Evolutionary conservation across 2,797 vertebrate genomes (phyloP), one percentile per base, ranked within the genome.

Genomic region (Thunnus albacares): DNA sequence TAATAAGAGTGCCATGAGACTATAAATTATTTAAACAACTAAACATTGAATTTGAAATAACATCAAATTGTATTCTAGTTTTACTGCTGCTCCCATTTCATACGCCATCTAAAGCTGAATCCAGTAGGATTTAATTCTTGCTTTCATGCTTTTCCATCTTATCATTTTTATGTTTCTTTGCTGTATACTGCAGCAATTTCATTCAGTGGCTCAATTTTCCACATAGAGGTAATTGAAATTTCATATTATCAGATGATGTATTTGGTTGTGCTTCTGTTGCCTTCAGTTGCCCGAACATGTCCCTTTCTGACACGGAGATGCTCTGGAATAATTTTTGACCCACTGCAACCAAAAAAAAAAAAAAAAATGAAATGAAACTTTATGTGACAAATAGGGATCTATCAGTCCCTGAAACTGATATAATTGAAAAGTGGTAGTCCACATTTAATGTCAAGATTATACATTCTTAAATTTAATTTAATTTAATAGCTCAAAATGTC

Each of bases 41-140:
- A 63, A 56, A 35, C 38, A 55, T 35, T 62, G 55, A 59, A 75
- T 71, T 47, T 65, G 22, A 67, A 82, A 70, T 52, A 77, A 75
- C 17, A 76, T 60, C 24, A 58, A 73, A 71, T 69, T 79, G 57
- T 56, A n/a, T 73, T 74, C 53, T 24, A 24, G 41, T 41, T 51
- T 63, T 52, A n/a, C 35, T 68, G 8, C 26, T 45, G 52, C 43
- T 26, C 10, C 47, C 28, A 53, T 75, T 74, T 71, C 41, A 57
- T 33, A 30, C 60, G 41, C 45, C 15, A 52, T 68, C 56, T 75
- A 8, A 68, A 71, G 65, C 47, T 52, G 71, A 72, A 64, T 38
- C 55, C 45, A 59, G 45, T 18, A 10, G 47, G 14, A n/a, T 78
- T 58, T 72, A 57, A 82, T 76, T 77, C 10, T 65, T 64, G 60